Percentiles rank a stretch among this genome's conserved stretches.
Evolutionary conservation across 2,888 invertebrate species (phyloP).

Genomic region (Tricholauxania praeusta): DNA sequence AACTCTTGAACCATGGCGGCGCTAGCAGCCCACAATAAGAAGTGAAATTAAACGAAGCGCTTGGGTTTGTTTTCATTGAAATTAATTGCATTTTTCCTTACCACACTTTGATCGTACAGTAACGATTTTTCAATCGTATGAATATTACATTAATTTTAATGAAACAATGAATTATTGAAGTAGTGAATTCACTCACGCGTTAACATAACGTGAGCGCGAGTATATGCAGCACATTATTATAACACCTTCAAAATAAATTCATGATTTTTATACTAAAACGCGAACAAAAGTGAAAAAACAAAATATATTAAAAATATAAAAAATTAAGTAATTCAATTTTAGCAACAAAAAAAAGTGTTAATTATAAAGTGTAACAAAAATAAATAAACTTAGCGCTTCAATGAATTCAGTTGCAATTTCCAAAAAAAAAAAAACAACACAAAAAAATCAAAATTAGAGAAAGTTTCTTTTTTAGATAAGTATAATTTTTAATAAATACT

Average conservation of each 20-base stretch:
- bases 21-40: not conserved
- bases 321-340: slow-evolving; percentile 12
- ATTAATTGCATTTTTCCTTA: no score
- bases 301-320: not conserved
- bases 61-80: not conserved
- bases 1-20: slow-evolving; percentile 14
- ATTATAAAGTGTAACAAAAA: slow-evolving; percentile 8
- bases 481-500: slow-evolving; percentile 19
- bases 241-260: not conserved
- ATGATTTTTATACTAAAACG: not conserved
- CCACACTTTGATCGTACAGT: not conserved
- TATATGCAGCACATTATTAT: not conserved
- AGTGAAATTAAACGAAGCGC: slow-evolving; percentile 17
- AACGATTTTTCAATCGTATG: slow-evolving; percentile 3
- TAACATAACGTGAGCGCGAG: slow-evolving; percentile 11
- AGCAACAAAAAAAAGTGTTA: not conserved
- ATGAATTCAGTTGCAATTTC: slow-evolving; percentile 11
- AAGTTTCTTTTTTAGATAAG: slow-evolving; percentile 8
- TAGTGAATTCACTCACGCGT: slow-evolving; percentile 14
- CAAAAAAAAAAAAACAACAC: not conserved
- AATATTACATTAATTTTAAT: not conserved
- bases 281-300: not conserved
- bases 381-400: slow-evolving; percentile 2
- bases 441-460: not conserved
- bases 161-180: slow-evolving; percentile 5